Percentiles rank a stretch among this genome's conserved stretches.
Conservation (phyloP, 1,140 invertebrate genomes). For the Amyelois transitella region DNA sequence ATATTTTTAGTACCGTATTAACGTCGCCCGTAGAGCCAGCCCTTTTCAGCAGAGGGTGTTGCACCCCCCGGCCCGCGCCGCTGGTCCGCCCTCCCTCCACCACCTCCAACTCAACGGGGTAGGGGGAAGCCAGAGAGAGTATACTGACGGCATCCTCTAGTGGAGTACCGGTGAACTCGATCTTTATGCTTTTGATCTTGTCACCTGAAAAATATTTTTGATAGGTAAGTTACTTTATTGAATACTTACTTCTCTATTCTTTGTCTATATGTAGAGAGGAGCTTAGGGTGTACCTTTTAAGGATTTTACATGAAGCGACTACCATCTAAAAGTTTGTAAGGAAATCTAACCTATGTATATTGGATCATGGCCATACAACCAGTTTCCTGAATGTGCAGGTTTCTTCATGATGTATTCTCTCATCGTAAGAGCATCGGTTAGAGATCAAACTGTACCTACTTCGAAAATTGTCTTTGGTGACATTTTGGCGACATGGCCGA, state of each 20-base stretch:
- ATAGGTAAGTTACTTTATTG: neutral
- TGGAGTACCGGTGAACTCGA: slow-evolving; percentile 91
- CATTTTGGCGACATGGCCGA: too few species aligned
- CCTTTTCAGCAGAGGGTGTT: slow-evolving; percentile 51
- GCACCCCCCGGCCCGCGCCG: slow-evolving; percentile 40
- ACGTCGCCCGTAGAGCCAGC: slow-evolving; percentile 71
- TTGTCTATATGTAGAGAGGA: too few species aligned
- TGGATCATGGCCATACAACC: too few species aligned
- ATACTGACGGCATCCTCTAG: slow-evolving; percentile 93
- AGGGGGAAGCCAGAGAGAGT: slow-evolving; percentile 93
- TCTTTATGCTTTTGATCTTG: slow-evolving; percentile 88
- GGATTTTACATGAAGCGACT: too few species aligned
- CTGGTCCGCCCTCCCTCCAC: slow-evolving; percentile 44
- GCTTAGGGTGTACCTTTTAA: too few species aligned
- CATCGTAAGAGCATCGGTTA: too few species aligned
- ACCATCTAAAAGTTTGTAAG: too few species aligned
- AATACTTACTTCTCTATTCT: neutral
- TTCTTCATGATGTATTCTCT: too few species aligned
- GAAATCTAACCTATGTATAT: too few species aligned
- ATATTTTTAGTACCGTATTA: slow-evolving; percentile 49
- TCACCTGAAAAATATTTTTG: slow-evolving; percentile 80
- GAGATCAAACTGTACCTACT: too few species aligned
- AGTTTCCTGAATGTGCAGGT: too few species aligned
- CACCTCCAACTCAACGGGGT: slow-evolving; percentile 75
- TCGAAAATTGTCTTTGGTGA: too few species aligned